Evolutionary conservation across 1,140 invertebrate genomes (phyloP), one percentile per base, ranked within the genome.

Genomic region (Octopus sinensis): DNA sequence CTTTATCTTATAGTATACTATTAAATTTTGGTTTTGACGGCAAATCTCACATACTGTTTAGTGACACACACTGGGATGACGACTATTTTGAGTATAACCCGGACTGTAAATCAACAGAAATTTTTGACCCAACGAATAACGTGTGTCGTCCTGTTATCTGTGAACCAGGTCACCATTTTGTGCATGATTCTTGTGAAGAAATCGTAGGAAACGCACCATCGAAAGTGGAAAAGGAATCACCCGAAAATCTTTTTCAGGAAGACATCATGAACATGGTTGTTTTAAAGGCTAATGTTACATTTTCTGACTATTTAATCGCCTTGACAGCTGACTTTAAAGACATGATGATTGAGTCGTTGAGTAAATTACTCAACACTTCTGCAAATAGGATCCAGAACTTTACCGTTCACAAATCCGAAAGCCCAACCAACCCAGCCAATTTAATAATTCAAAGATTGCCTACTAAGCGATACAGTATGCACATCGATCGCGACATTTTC

Each of bases 31-130:
- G 88, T 9, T 87, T 89, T 53, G 85, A 88, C 76, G 88, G 88
- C 4, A 86, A 89, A 73, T 85, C 86, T 10, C 88, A 89, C 13
- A 86, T 93, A 53, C 86, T 93, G 54, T 92, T 93, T 79, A 93
- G 92, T 81, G 85, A 92, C 10, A 83, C 81, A 73, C 13, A 81
- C 79, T 1, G 84, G 80, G 62, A 76, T 76, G 4, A 43, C 73
- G 23, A 13, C 13, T 9, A 71, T 23, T 23, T 53, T 12, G 68
- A 68, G 53, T 76, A 78, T 62, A 5, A 73, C 56, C n/a, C 56
- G 6, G 79, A 62, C 13, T 87, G 86, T 80, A 53, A 80, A 4
- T 68, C 80, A 17, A 82, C 84, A 51, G 85, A 87, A 68, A 82
- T 85, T 52, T 86, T 81, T 83, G 93, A 93, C 86, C 92, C 92